A percentile compares a stretch with the other conserved stretches of the same genome.
Evolutionary conservation across 2,113 vertebrate species (phyloP).

Genomic region (Setophaga coronata): DNA sequence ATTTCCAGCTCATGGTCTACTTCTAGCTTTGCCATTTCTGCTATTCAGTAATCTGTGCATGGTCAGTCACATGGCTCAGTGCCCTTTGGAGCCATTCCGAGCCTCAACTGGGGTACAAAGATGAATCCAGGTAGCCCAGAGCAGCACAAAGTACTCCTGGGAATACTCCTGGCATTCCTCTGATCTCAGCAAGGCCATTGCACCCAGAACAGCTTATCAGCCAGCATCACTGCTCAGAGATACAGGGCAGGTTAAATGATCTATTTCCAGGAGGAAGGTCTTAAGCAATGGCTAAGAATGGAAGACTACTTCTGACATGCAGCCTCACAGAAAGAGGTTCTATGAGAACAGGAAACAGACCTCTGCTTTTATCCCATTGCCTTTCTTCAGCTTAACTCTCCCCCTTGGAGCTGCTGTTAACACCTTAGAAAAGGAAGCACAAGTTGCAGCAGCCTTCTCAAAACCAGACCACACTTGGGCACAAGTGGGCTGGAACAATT

Average conservation of each 20-base stretch:
- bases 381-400: neutral
- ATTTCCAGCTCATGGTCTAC: neutral
- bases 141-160: neutral
- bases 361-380: neutral
- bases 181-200: neutral
- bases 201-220: neutral
- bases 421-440: neutral
- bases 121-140: neutral
- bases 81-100: neutral
- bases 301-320: neutral
- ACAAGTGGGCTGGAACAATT: neutral
- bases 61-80: neutral
- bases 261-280: neutral
- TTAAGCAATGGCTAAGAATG: neutral
- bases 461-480: neutral
- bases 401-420: neutral
- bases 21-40: neutral
- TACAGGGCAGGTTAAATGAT: neutral
- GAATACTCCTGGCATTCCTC: neutral
- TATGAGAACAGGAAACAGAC: neutral
- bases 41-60: neutral
- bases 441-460: neutral
- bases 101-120: neutral
- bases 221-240: neutral
- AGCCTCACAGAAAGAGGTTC: neutral